Evolutionary conservation across 2,888 invertebrate species (phyloP), one percentile per base, ranked within the genome.

Genomic region (Acronicta leporina): DNA sequence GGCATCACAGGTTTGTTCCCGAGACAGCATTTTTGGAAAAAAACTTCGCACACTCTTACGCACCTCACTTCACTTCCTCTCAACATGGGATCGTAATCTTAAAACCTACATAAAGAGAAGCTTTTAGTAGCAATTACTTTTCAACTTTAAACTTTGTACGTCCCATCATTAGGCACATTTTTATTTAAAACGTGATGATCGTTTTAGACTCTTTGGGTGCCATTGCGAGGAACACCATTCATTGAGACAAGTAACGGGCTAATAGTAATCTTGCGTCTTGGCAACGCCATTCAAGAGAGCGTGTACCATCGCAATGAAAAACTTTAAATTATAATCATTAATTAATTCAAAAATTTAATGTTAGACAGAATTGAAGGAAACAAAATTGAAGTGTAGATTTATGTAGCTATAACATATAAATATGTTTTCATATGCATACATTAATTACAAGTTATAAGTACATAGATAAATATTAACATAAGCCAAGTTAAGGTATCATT

Each of bases 171-270:
- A 73, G 82, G 83, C 76, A 75, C 72, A 85, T 69, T 80, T 85
- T 87, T 64, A 72, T 73, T 56, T 77, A 72, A 71, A 64, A 63
- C 40, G 51, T 71, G 50, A 65, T 64, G 68, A 77, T 81, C 80
- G 72, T 84, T 83, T 86, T 83, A 86, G 84, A 75, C 87, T 80
- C 87, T 87, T 88, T 86, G 82, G 86, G 82, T 80, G 82, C 83
- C 83, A 82, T 84, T 75, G 76, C 81, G 84, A 84, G 87, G 88
- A 87, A 86, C 85, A 89, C 89, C 90, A 92, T 92, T 92, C 92
- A 93, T 92, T 92, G 88, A 93, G 90, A 90, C 87, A 90, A 92
- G 89, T 92, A 92, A 92, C 92, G 92, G 92, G 87, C 89, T 90
- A 90, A 92, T 92, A 92, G 91, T 92, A 90, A 89, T 90, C 89